Percentiles rank a stretch among this genome's conserved stretches.
Evolutionary conservation across 2,797 vertebrate species (phyloP).

Genomic region (Bryconaethiops microstoma): DNA sequence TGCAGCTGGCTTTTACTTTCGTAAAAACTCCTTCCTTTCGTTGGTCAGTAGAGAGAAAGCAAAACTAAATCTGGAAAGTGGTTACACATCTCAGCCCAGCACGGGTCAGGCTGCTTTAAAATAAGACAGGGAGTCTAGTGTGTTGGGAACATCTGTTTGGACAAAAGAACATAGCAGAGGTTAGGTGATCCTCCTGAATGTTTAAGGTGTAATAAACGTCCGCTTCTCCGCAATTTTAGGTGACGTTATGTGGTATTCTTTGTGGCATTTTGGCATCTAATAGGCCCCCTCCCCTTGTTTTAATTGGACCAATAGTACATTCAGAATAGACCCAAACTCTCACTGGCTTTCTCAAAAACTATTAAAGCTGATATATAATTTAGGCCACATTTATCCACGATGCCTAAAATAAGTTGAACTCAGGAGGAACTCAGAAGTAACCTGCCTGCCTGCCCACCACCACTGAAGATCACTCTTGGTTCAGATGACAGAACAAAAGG

Average conservation of each 20-base stretch:
- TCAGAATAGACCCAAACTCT: neutral
- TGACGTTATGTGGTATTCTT: constrained; percentile 4
- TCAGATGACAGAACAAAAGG: too few species aligned
- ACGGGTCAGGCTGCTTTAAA: too few species aligned
- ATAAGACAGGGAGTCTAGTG: neutral
- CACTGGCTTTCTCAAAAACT: neutral
- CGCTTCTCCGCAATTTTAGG: constrained; percentile 4
- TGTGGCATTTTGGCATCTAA: too few species aligned
- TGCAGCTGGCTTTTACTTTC: neutral
- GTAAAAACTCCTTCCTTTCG: neutral
- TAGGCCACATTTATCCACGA: constrained; percentile 17
- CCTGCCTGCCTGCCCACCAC: neutral
- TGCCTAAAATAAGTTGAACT: constrained; percentile 1
- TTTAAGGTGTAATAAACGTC: neutral
- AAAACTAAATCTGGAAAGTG: neutral
- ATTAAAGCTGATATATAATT: constrained; percentile 6
- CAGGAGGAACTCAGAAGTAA: neutral
- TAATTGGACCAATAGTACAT: neutral
- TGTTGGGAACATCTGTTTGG: too few species aligned
- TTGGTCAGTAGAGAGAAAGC: neutral
- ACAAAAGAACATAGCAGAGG: neutral
- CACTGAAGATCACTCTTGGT: constrained; percentile 5
- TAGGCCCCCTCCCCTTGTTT: neutral
- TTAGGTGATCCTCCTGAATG: neutral
- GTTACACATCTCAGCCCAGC: neutral